These are phyloP conservation scores for Apamea epomidion DNA, from an alignment of 2,888 invertebrate genomes.

Conservation along the genomic window DNA sequence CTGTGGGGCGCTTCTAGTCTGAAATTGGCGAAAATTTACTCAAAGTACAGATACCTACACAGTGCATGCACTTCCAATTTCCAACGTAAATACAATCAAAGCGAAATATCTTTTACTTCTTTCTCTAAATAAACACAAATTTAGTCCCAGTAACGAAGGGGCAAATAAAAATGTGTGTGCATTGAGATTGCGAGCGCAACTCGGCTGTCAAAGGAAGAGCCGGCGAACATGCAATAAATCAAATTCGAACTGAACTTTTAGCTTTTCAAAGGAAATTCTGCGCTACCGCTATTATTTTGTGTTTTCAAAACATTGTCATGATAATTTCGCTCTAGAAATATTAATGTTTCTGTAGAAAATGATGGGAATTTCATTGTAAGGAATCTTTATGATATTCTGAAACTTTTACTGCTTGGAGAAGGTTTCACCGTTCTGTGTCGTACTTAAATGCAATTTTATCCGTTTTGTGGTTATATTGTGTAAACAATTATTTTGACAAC, in stretches of 20 bases:
- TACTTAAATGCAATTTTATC: background rate
- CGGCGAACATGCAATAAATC: conserved; percentile 71
- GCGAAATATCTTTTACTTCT: conserved; percentile 33
- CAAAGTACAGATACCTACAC: background rate
- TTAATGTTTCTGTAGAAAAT: conserved; percentile 33
- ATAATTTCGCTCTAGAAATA: conserved; percentile 50
- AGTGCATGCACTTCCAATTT: conserved; percentile 26
- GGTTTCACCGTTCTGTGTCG: background rate
- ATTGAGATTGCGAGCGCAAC: conserved; percentile 63
- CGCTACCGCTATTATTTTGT: conserved; percentile 54
- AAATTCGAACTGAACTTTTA: conserved; percentile 68
- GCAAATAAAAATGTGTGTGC: conserved; percentile 68
- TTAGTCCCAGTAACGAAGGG: conserved; percentile 58
- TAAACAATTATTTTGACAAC: background rate
- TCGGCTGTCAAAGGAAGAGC: conserved; percentile 67
- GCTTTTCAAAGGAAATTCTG: conserved; percentile 62
- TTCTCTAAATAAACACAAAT: conserved; percentile 53
- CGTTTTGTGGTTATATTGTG: background rate
- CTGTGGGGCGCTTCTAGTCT: background rate
- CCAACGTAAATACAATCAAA: conserved; percentile 31
- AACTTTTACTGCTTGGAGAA: background rate
- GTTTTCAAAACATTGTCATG: conserved; percentile 52
- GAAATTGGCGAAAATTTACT: background rate
- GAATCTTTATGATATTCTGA: background rate
- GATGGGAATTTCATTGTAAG: conserved; percentile 5